phyloP scores from a whole-genome alignment of 2,797 vertebrate genomes.

The Acanthopagrus latus region DNA sequence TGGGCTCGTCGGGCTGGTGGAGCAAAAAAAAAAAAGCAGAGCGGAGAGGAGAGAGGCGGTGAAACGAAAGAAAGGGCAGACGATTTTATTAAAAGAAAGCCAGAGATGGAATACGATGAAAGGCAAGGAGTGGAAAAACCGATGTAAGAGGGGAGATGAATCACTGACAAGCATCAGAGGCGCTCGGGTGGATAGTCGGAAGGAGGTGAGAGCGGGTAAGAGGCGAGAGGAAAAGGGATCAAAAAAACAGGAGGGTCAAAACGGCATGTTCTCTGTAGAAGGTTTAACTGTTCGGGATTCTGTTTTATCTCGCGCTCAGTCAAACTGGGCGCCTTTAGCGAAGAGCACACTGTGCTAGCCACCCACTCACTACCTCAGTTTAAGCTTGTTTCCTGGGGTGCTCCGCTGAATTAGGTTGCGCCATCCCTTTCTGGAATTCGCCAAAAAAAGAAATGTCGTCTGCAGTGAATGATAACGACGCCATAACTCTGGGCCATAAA shows the following conservation, averaged over 20 bases:
- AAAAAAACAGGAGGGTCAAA: conserved; percentile 57
- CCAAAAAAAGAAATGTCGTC: conserved; percentile 55
- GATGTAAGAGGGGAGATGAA: conserved; percentile 44
- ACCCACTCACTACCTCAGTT: conserved; percentile 53
- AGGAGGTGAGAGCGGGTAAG: conserved; percentile 35
- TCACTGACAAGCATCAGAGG: conserved; percentile 35
- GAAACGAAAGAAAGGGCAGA: conserved; percentile 13
- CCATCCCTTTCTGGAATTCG: conserved; percentile 48
- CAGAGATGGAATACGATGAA: conserved; percentile 4
- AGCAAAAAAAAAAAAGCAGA: conserved; percentile 34
- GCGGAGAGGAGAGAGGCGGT: neutral
- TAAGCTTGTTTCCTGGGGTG: conserved; percentile 56
- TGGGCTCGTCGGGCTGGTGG: conserved; percentile 90
- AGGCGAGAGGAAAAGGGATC: conserved; percentile 27
- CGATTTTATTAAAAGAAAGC: conserved; percentile 28
- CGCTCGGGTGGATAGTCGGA: neutral
- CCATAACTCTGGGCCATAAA: conserved; percentile 52
- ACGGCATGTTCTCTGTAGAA: conserved; percentile 15
- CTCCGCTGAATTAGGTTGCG: conserved; percentile 56
- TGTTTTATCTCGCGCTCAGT: conserved; percentile 47
- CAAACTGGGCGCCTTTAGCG: conserved; percentile 43
- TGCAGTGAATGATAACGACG: conserved; percentile 65
- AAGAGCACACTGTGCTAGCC: conserved; percentile 44
- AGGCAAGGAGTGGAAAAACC: neutral
- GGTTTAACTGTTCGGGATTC: conserved; percentile 35